Percentiles rank a stretch among this genome's conserved stretches.
These are phyloP conservation scores for Geopemphigus sp. DNA, from an alignment of 1,140 invertebrate species.

Conservation along the genomic window DNA sequence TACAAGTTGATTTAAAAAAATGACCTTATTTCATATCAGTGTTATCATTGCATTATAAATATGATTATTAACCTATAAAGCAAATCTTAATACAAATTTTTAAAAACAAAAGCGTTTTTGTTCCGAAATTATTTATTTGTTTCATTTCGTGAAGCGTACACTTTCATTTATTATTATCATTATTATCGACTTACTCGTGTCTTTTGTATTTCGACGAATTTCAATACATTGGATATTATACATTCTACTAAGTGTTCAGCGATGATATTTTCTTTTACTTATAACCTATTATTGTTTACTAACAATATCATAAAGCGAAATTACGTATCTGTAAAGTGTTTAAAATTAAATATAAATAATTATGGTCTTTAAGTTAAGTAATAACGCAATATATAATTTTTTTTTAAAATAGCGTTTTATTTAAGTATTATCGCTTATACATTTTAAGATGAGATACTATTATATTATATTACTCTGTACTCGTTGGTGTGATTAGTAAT, in stretches of 20 bases:
- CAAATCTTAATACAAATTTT: not conserved
- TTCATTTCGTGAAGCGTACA: not conserved
- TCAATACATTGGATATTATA: not conserved
- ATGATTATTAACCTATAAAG: not conserved
- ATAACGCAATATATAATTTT: no score
- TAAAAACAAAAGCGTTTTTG: not conserved
- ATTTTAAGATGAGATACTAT: no score
- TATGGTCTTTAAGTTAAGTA: no score
- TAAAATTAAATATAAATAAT: not conserved
- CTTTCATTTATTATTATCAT: conserved; percentile 5
- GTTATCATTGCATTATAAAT: not conserved
- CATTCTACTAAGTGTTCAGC: not conserved
- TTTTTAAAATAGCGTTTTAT: no score
- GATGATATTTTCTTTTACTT: not conserved
- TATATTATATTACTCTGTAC: no score
- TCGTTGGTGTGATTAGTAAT: no score
- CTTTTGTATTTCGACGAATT: conserved; percentile 1
- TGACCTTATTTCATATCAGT: not conserved
- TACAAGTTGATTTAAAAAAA: no score
- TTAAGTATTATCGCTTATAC: no score
- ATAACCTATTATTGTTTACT: not conserved
- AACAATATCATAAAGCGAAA: not conserved
- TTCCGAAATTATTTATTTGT: not conserved
- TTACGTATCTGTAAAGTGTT: not conserved
- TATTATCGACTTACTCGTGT: no score